These are phyloP conservation scores for Tuta absoluta DNA, from an alignment of 2,888 invertebrate genomes.

Conservation along the genomic window DNA sequence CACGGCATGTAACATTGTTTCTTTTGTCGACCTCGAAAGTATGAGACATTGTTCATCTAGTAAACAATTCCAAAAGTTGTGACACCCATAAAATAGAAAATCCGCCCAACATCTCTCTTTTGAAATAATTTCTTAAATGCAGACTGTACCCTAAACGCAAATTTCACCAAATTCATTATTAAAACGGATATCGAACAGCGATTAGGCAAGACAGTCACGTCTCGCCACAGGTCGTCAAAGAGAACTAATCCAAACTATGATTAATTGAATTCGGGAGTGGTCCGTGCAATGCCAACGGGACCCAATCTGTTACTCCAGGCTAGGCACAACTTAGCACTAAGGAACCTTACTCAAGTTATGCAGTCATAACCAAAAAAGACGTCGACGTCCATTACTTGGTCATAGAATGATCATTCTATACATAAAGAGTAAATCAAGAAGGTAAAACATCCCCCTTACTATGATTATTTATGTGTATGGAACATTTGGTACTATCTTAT, in stretches of 20 bases:
- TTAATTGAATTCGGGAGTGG: conserved; percentile 75
- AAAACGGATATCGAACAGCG: conserved; percentile 46
- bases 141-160: not conserved
- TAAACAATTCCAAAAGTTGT: too few relatives aligned
- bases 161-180: conserved; percentile 8
- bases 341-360: not conserved
- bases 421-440: too few relatives aligned
- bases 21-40: too few relatives aligned
- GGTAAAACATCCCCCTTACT: too few relatives aligned
- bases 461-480: too few relatives aligned
- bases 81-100: too few relatives aligned
- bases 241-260: conserved; percentile 77
- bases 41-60: too few relatives aligned
- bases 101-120: too few relatives aligned
- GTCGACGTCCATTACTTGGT: not conserved
- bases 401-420: too few relatives aligned
- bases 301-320: conserved; percentile 69
- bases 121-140: too few relatives aligned
- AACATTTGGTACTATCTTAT: too few relatives aligned
- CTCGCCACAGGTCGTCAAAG: conserved; percentile 67
- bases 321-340: conserved; percentile 44
- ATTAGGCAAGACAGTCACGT: conserved; percentile 64
- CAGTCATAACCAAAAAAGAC: not conserved
- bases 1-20: too few relatives aligned
- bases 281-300: conserved; percentile 58